Evolutionary conservation across 2,888 invertebrate species (phyloP).

Genomic region (Myathropa florea): DNA sequence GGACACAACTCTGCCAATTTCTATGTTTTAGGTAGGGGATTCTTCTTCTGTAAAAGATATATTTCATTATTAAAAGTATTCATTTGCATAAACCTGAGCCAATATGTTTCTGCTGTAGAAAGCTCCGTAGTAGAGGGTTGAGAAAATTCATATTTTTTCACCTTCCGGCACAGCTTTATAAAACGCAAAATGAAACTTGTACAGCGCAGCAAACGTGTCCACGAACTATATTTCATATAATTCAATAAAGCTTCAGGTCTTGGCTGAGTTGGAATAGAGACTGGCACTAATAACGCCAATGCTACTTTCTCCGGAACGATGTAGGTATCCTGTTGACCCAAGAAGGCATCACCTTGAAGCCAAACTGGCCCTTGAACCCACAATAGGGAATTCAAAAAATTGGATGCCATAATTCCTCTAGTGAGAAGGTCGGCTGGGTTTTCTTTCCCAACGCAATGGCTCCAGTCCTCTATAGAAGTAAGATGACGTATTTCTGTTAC

Average conservation of each 20-base stretch:
- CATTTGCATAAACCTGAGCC: conserved; percentile 6
- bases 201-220: background rate
- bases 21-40: background rate
- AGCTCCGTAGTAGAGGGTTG: background rate
- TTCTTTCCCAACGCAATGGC: background rate
- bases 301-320: background rate
- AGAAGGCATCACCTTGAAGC: background rate
- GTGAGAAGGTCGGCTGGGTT: conserved; percentile 11
- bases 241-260: background rate
- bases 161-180: background rate
- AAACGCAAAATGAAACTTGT: background rate
- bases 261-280: too few relatives aligned
- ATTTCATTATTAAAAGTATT: conserved; percentile 7
- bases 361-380: conserved; percentile 12
- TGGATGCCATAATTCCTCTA: background rate
- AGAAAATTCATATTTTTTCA: background rate
- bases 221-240: background rate
- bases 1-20: background rate
- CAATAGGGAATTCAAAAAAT: background rate
- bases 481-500: background rate
- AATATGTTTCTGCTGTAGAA: background rate
- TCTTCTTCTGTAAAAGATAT: background rate
- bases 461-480: background rate
- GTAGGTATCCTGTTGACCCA: background rate
- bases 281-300: background rate